Evolutionary conservation across 2,113 vertebrate genomes (phyloP).

Genomic region (Felis chaus): DNA sequence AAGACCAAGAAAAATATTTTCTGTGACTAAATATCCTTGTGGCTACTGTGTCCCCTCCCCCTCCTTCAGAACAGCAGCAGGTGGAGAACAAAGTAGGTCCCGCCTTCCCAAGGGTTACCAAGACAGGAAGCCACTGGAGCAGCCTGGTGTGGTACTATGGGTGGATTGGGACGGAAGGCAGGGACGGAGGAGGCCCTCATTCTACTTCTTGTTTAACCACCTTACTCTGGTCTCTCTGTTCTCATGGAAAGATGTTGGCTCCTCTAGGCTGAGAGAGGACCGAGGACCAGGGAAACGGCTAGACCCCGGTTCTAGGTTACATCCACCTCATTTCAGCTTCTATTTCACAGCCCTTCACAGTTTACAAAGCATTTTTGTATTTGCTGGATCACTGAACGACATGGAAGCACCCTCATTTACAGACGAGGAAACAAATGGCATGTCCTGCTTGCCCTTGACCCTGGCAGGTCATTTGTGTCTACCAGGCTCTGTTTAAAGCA

Average conservation of each 20-base stretch:
- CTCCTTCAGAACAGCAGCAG: neutral
- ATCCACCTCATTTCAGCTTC: neutral
- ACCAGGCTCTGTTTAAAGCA: neutral
- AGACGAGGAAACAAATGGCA: neutral
- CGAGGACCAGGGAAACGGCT: neutral
- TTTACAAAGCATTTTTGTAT: neutral
- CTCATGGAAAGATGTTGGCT: neutral
- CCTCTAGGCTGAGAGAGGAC: neutral
- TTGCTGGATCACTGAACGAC: neutral
- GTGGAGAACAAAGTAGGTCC: neutral
- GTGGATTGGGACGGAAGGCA: neutral
- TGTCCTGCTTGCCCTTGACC: neutral
- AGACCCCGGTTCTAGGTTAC: neutral
- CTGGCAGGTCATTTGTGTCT: neutral
- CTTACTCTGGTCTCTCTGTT: neutral
- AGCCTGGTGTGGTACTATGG: neutral
- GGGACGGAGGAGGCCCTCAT: neutral
- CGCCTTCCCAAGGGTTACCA: neutral
- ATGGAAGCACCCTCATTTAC: neutral
- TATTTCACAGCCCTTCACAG: neutral
- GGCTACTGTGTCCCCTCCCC: neutral
- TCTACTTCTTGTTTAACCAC: neutral
- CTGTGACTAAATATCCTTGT: neutral
- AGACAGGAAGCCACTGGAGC: neutral
- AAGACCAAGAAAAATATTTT: neutral